A percentile compares a stretch with the other conserved stretches of the same genome.
phyloP scores from a whole-genome alignment of 1,140 invertebrate genomes.

The Microplitis demolitor region DNA sequence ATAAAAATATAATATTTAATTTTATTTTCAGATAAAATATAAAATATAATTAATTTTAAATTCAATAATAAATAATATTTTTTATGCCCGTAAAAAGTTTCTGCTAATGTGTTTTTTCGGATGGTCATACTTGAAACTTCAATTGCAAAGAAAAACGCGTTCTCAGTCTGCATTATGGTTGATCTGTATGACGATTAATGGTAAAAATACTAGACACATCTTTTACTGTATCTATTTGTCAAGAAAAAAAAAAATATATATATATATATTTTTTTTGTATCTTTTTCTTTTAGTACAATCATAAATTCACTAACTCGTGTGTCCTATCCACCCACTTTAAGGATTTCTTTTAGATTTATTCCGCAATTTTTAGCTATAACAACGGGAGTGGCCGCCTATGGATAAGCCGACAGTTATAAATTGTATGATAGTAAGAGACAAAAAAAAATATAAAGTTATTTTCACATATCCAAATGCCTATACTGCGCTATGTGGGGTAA shows the following conservation, averaged over 20 bases:
- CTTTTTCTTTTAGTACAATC: conserved; percentile 4
- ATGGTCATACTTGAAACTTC: too few species aligned
- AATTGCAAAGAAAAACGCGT: too few species aligned
- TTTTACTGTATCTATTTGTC: background rate
- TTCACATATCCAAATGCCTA: too few species aligned
- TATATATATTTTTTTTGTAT: background rate
- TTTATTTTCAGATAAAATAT: too few species aligned
- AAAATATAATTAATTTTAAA: too few species aligned
- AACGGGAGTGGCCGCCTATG: conserved; percentile 18
- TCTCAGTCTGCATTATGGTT: too few species aligned
- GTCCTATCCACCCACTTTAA: conserved; percentile 24
- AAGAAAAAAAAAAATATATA: background rate
- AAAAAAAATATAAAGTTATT: background rate
- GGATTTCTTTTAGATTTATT: conserved; percentile 29
- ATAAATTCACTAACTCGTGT: conserved; percentile 11
- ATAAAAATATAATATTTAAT: too few species aligned
- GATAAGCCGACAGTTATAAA: conserved; percentile 30
- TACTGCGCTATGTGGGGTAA: background rate
- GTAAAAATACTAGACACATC: too few species aligned
- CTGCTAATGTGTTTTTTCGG: too few species aligned
- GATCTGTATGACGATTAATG: too few species aligned
- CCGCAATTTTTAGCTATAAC: conserved; percentile 29
- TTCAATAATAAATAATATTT: too few species aligned
- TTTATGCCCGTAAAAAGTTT: too few species aligned
- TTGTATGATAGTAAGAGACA: background rate